These are phyloP conservation scores for Orbicella faveolata DNA, from an alignment of 64 coral and sea anemone genomes.

Conservation along the genomic window DNA sequence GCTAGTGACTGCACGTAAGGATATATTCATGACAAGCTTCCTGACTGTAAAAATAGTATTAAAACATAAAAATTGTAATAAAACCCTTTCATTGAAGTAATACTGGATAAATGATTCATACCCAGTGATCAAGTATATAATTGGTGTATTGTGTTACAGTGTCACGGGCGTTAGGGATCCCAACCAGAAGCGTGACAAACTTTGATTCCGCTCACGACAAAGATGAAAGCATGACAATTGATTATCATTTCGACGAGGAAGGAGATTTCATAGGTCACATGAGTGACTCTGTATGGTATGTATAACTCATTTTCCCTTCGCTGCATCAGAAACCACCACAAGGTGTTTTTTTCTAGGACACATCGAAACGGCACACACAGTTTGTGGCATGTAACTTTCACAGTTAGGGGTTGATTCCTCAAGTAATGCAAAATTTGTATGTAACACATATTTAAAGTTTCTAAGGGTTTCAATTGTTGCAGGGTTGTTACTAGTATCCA, in stretches of 20 bases:
- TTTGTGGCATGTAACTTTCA: too few species aligned
- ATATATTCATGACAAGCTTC: neutral
- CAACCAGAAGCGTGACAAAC: slow-evolving; percentile 74
- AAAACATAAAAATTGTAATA: too few species aligned
- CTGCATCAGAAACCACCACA: neutral
- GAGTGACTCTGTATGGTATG: slow-evolving; percentile 67
- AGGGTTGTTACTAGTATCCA: too few species aligned
- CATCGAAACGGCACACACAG: too few species aligned
- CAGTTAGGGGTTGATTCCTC: too few species aligned
- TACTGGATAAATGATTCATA: neutral
- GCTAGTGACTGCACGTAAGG: slow-evolving; percentile 87
- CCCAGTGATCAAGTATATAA: neutral
- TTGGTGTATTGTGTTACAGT: slow-evolving; percentile 14
- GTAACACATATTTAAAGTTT: too few species aligned
- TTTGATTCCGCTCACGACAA: slow-evolving; percentile 75
- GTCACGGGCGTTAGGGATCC: slow-evolving; percentile 51
- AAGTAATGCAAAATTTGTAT: too few species aligned
- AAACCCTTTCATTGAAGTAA: too few species aligned
- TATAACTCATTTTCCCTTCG: neutral
- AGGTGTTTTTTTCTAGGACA: too few species aligned
- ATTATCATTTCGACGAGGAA: slow-evolving; percentile 49
- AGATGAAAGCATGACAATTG: slow-evolving; percentile 78
- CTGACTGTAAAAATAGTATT: neutral
- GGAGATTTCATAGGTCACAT: slow-evolving; percentile 21
- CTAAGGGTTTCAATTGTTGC: too few species aligned